phyloP scores from a whole-genome alignment of 2,888 invertebrate genomes.

The Periphyllus acericola region DNA sequence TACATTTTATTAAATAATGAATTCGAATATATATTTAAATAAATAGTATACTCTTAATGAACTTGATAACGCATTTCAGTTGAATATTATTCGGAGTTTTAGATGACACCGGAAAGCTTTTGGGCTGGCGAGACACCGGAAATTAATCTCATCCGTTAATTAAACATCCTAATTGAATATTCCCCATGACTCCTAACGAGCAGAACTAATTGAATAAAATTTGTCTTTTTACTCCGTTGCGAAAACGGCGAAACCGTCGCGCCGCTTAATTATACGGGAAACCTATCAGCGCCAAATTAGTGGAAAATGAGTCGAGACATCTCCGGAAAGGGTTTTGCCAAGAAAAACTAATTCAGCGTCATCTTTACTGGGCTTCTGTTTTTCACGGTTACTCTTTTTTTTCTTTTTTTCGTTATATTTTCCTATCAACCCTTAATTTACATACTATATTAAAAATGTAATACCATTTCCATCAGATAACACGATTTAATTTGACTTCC shows the following conservation, averaged over 20 bases:
- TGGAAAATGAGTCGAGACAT: conserved; percentile 46
- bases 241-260: conserved; percentile 11
- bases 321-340: neutral
- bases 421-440: conserved; percentile 16
- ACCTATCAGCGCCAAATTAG: conserved; percentile 58
- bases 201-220: conserved; percentile 60
- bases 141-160: conserved; percentile 60
- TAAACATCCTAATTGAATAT: conserved; percentile 58
- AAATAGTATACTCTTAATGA: conserved; percentile 6
- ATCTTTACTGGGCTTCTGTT: conserved; percentile 34
- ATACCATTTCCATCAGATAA: conserved; percentile 19
- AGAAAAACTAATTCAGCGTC: conserved; percentile 39
- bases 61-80: neutral
- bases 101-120: conserved; percentile 48
- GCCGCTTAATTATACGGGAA: conserved; percentile 49
- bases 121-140: conserved; percentile 47
- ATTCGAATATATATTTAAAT: no score
- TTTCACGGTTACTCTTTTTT: neutral
- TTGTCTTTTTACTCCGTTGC: conserved; percentile 46
- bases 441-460: conserved; percentile 50
- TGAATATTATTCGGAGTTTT: conserved; percentile 4
- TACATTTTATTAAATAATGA: no score
- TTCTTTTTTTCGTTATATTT: neutral
- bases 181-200: conserved; percentile 50
- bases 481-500: conserved; percentile 4